These are phyloP conservation scores for Apteryx owenii DNA, from an alignment of 2,113 vertebrate species.

Conservation along the genomic window DNA sequence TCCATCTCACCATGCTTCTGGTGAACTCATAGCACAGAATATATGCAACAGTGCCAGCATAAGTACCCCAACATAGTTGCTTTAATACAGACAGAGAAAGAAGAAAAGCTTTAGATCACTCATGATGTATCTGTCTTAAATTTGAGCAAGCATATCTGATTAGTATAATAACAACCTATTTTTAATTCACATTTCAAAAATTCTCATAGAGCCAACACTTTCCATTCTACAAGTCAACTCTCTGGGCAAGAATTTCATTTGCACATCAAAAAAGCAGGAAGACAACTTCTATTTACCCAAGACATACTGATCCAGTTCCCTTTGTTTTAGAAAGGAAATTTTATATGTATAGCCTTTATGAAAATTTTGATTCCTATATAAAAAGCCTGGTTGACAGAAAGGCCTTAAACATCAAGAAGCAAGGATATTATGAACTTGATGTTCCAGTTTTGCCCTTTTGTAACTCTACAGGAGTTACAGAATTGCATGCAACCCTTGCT, in stretches of 20 bases:
- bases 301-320: not conserved
- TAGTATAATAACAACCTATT: not conserved
- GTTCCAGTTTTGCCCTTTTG: not conserved
- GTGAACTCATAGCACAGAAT: not conserved
- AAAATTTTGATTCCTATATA: not conserved
- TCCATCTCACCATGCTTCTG: not conserved
- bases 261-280: not conserved
- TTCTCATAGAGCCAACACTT: not conserved
- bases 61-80: not conserved
- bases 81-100: not conserved
- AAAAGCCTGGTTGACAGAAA: not conserved
- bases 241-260: not conserved
- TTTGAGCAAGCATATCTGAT: not conserved
- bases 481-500: not conserved
- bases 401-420: not conserved
- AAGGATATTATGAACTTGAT: not conserved
- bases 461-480: not conserved
- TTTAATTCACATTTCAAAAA: not conserved
- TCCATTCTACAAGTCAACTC: not conserved
- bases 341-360: not conserved
- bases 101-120: not conserved
- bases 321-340: not conserved
- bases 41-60: rapidly evolving
- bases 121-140: not conserved
- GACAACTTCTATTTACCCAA: not conserved